Percentiles rank a stretch among this genome's conserved stretches.
phyloP scores from a whole-genome alignment of 2,797 vertebrate species.

The Heliangelus exortis region DNA sequence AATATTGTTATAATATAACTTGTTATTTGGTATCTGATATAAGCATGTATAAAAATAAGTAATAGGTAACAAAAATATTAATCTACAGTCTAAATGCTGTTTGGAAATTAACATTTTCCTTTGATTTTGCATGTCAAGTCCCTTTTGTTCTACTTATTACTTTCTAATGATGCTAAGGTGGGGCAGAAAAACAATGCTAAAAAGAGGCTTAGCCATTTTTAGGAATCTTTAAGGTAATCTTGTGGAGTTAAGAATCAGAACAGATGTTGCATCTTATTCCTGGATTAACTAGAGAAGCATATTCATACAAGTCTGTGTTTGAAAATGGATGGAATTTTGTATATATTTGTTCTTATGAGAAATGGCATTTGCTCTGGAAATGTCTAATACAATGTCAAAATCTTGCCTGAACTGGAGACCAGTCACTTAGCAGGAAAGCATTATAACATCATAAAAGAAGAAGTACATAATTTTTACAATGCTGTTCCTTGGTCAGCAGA shows the following conservation, averaged over 20 bases:
- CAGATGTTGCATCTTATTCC: slow-evolving; percentile 13
- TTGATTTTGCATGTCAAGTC: background rate
- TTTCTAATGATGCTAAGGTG: slow-evolving; percentile 2
- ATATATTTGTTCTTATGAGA: slow-evolving; percentile 61
- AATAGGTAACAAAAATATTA: background rate
- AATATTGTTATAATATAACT: background rate
- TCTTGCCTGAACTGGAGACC: slow-evolving; percentile 51
- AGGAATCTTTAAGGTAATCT: slow-evolving; percentile 46
- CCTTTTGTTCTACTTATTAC: background rate
- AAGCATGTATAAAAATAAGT: background rate
- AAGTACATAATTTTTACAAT: background rate
- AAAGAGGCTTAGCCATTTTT: slow-evolving; percentile 10
- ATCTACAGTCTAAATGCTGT: background rate
- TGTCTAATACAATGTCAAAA: slow-evolving; percentile 53
- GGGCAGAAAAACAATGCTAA: background rate
- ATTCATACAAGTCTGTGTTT: slow-evolving; percentile 38
- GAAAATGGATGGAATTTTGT: background rate
- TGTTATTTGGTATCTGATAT: background rate
- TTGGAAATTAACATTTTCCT: background rate
- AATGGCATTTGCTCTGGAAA: slow-evolving; percentile 66
- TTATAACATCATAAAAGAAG: slow-evolving; percentile 46
- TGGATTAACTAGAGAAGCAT: background rate
- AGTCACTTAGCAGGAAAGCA: slow-evolving; percentile 37
- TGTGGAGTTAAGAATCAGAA: slow-evolving; percentile 19
- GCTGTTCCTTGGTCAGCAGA: slow-evolving; percentile 15